Conservation (phyloP, 2,797 vertebrate species). For the Lacerta agilis region DNA sequence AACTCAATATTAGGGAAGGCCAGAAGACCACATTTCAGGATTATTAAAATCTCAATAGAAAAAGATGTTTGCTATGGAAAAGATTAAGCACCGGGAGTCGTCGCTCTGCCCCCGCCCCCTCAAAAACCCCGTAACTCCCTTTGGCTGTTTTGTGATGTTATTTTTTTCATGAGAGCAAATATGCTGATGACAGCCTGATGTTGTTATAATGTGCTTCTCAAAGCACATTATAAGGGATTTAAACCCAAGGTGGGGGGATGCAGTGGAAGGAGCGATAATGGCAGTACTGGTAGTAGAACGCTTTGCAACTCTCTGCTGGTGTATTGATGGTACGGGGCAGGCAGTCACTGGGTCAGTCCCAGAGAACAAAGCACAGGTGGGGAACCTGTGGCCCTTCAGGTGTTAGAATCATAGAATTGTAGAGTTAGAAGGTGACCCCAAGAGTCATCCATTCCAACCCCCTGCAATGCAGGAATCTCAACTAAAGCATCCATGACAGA, state of each 20-base stretch:
- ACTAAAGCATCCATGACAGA: too few relatives aligned
- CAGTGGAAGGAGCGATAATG: too few relatives aligned
- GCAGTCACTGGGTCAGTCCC: not conserved
- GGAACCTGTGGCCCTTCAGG: too few relatives aligned
- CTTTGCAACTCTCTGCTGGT: not conserved
- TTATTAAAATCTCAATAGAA: constrained; percentile 65
- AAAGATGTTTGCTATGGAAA: constrained; percentile 34
- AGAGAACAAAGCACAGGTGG: not conserved
- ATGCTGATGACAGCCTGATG: constrained; percentile 14
- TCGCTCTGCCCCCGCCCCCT: not conserved
- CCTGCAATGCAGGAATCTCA: too few relatives aligned
- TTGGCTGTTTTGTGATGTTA: constrained; percentile 27
- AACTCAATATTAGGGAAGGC: not conserved
- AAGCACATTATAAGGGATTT: not conserved
- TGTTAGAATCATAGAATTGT: too few relatives aligned
- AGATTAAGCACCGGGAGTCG: not conserved
- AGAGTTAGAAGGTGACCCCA: too few relatives aligned
- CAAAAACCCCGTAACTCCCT: not conserved
- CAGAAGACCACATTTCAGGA: not conserved
- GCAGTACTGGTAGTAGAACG: too few relatives aligned
- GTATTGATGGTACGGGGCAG: too few relatives aligned
- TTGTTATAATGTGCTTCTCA: not conserved
- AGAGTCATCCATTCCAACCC: too few relatives aligned
- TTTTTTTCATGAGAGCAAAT: constrained; percentile 28
- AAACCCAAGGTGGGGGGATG: not conserved